Evolutionary conservation across 2,113 vertebrate species (phyloP), one percentile per base, ranked within the genome.

Genomic region (Carassius carassius): DNA sequence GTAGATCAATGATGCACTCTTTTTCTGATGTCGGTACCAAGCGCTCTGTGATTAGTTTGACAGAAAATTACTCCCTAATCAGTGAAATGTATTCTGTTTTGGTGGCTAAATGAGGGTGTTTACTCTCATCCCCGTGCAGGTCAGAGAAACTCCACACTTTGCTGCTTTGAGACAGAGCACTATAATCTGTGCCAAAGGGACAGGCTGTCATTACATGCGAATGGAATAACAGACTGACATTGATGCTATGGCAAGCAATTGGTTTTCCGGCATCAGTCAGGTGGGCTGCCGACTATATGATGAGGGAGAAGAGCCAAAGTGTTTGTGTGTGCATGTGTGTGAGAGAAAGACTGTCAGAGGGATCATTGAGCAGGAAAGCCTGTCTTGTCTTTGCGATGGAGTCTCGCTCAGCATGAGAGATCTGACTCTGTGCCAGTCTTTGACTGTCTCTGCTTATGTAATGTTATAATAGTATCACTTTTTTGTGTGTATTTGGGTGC

Each of bases 221-320:
- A 85, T 87, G 89, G 82, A 84, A 92, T 93, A 94, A 94, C 93
- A 92, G 93, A 93, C 90, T 94, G 93, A 95, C 94, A 94, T 91
- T 90, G 94, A 94, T 94, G 93, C 93, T 90, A 94, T 93, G 89
- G 91, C 89, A 92, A 94, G 91, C 93, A 94, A 94, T 94, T 94
- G 94, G 94, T 94, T 94, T 92, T 90, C 91, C 91, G 49, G 91
- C 93, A 94, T 93, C 94, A 95, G 94, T 94, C 94, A 95, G 92
- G 85, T 82, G 88, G 41, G 83, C 78, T 72, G 88, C 85, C 89
- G 90, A 91, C 90, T 91, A 92, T 92, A 93, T 90, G 89, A 94
- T 93, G 87, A 92, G 87, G 37, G 82, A 92, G 92, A 94, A 93
- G 91, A 89, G 92, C 89, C 91, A 37, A 67, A 69, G 56, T 78